phyloP scores from a whole-genome alignment of 2,113 vertebrate genomes.

The Calyptomena viridis region DNA sequence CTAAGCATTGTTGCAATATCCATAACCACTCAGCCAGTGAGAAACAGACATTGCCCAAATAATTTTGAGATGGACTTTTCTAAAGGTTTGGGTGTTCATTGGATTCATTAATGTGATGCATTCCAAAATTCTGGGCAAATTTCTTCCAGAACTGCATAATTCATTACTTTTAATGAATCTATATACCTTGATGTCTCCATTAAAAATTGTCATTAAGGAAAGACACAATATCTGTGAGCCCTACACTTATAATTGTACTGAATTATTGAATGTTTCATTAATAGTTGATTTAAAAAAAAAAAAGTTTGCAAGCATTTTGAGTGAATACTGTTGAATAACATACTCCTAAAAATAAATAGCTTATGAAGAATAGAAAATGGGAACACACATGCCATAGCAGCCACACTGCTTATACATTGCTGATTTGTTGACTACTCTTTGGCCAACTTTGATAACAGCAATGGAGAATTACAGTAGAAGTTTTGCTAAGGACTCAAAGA shows the following conservation, averaged over 20 bases:
- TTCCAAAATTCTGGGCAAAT: neutral
- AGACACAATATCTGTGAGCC: neutral
- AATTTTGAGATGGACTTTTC: neutral
- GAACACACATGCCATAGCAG: neutral
- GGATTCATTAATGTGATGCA: neutral
- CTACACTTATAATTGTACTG: neutral
- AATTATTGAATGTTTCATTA: neutral
- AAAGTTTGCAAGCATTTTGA: neutral
- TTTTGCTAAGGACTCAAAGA: neutral
- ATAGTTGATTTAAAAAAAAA: neutral
- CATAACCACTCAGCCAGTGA: neutral
- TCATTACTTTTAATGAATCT: neutral
- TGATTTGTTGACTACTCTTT: neutral
- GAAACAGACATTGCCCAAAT: neutral
- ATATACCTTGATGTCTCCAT: neutral
- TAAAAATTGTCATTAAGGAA: neutral
- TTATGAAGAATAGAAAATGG: neutral
- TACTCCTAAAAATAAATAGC: neutral
- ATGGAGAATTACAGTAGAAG: neutral
- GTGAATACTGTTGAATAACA: neutral
- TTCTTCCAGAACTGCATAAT: neutral
- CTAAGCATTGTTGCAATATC: neutral
- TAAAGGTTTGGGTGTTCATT: neutral
- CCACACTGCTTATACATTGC: neutral
- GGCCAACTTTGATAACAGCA: neutral